Evolutionary conservation across 2,113 vertebrate genomes (phyloP).

Genomic region (Rostratula benghalensis): DNA sequence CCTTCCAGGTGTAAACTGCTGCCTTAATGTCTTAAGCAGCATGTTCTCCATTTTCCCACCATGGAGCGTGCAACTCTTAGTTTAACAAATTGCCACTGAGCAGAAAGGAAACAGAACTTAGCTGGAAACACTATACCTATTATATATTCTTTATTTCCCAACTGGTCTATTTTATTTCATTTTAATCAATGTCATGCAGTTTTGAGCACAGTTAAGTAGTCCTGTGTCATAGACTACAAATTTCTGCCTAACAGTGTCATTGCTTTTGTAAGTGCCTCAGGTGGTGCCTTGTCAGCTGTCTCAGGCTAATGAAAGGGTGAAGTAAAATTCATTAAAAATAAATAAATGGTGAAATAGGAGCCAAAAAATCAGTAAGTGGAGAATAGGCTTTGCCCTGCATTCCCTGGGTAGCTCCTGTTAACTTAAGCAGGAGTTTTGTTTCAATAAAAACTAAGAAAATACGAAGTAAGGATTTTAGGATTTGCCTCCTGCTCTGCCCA

Average conservation of each 20-base stretch:
- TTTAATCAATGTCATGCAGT: slow-evolving; percentile 13
- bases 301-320: not conserved
- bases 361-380: not conserved
- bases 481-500: not conserved
- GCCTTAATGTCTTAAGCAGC: not conserved
- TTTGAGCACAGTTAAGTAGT: slow-evolving; percentile 23
- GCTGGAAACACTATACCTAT: not conserved
- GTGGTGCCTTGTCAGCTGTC: not conserved
- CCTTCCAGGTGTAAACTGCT: not conserved
- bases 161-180: not conserved
- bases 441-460: not conserved
- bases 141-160: not conserved
- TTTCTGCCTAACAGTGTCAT: not conserved
- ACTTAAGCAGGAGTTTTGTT: not conserved
- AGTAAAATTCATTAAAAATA: slow-evolving; percentile 19
- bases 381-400: not conserved
- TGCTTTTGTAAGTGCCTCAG: not conserved
- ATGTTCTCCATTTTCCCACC: not conserved
- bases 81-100: not conserved
- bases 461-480: not conserved
- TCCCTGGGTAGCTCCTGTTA: not conserved
- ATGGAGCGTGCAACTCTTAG: not conserved
- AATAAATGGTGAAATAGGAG: slow-evolving; percentile 3
- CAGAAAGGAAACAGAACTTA: slow-evolving; percentile 31
- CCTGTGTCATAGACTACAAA: not conserved